Conservation (phyloP, 2,797 vertebrate species). For the Sarcophilus harrisii region DNA sequence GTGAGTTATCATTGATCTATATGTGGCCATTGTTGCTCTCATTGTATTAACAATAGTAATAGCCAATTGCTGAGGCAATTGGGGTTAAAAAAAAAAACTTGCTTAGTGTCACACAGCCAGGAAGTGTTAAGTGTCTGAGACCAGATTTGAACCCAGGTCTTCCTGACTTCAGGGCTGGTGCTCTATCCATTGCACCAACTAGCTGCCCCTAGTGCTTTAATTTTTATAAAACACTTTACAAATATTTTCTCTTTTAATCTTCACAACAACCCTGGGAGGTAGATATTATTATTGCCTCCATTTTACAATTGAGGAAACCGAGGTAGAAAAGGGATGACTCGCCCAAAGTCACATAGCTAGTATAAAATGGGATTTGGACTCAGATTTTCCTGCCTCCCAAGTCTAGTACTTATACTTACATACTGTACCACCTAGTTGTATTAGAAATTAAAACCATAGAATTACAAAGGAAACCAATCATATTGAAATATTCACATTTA, state of each 20-base stretch:
- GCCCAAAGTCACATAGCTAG: background rate
- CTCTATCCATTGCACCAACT: no score
- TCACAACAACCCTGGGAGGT: slow-evolving; percentile 6
- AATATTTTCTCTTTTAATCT: slow-evolving; percentile 39
- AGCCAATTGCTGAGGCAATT: background rate
- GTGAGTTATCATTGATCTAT: background rate
- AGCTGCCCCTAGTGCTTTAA: background rate
- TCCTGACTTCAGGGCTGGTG: no score
- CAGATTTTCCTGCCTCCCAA: background rate
- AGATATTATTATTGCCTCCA: background rate
- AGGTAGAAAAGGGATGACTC: slow-evolving; percentile 5
- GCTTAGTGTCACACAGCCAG: no score
- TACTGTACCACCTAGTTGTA: background rate
- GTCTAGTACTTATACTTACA: background rate
- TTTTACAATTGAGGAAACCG: slow-evolving; percentile 5
- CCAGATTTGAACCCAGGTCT: no score
- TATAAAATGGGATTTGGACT: background rate
- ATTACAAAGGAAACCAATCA: background rate
- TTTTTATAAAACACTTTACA: slow-evolving; percentile 25
- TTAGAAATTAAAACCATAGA: background rate
- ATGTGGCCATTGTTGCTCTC: background rate
- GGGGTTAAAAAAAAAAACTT: no score
- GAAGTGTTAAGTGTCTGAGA: no score
- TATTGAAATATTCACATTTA: background rate
- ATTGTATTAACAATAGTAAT: background rate